Conservation (phyloP, 2,113 vertebrate genomes). For the Ancistrus triradiatus region DNA sequence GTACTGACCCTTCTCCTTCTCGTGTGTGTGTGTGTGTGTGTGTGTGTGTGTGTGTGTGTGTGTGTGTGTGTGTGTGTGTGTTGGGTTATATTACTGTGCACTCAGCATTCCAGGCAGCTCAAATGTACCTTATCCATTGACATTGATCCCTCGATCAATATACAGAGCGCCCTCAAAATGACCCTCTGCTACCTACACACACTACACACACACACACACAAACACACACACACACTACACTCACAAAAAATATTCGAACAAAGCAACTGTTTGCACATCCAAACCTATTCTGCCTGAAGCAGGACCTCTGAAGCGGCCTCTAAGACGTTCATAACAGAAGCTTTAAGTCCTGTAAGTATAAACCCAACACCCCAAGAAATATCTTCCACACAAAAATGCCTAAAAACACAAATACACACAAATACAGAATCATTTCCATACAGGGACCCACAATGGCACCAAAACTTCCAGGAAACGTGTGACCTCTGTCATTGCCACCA, state of each 20-base stretch:
- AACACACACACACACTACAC: slow-evolving; percentile 6
- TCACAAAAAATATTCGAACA: background rate
- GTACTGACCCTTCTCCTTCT: slow-evolving; percentile 14
- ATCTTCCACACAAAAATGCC: too few species aligned
- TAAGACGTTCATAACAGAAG: too few species aligned
- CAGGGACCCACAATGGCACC: too few species aligned
- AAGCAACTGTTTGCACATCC: too few species aligned
- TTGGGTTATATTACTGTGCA: slow-evolving; percentile 9
- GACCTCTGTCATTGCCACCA: too few species aligned
- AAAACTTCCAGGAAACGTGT: too few species aligned
- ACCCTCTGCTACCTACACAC: slow-evolving; percentile 3
- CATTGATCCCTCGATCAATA: background rate
- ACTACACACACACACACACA: slow-evolving; percentile 9
- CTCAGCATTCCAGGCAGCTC: slow-evolving; percentile 32
- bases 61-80: slow-evolving; percentile 23
- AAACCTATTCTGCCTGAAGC: too few species aligned
- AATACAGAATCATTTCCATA: too few species aligned
- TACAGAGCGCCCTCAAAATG: background rate
- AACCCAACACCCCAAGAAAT: too few species aligned
- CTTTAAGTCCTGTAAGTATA: too few species aligned
- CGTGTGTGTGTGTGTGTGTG: slow-evolving; percentile 11
- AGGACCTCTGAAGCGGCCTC: too few species aligned
- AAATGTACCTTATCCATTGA: slow-evolving; percentile 30
- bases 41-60: slow-evolving; percentile 17
- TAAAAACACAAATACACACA: too few species aligned